These are phyloP conservation scores for Phainopepla nitens DNA, from an alignment of 2,113 vertebrate genomes.

Conservation along the genomic window DNA sequence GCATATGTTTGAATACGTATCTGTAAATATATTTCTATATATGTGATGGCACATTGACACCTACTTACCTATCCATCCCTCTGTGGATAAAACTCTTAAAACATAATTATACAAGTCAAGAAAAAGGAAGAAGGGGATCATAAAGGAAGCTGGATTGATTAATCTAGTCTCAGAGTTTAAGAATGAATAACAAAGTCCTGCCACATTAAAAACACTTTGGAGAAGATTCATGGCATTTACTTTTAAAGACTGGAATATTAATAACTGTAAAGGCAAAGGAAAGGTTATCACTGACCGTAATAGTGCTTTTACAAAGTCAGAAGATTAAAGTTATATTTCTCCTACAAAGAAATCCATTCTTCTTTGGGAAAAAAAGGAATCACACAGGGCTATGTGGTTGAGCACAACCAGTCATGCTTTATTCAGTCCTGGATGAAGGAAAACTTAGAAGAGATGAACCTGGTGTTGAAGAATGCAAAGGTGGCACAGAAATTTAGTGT, in stretches of 20 bases:
- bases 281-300: conserved; percentile 7
- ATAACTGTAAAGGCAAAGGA: background rate
- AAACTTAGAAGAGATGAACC: background rate
- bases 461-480: background rate
- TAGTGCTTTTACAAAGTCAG: background rate
- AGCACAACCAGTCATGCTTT: background rate
- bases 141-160: background rate
- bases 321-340: background rate
- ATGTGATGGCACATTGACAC: background rate
- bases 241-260: conserved; percentile 1
- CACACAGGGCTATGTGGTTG: background rate
- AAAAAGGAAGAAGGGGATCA: background rate
- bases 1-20: background rate
- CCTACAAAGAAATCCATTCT: background rate
- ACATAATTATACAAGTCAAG: background rate
- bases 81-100: background rate
- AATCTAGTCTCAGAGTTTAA: background rate
- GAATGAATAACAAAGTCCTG: background rate
- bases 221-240: background rate
- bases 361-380: background rate
- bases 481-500: background rate
- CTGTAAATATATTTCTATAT: background rate
- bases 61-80: background rate
- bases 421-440: background rate
- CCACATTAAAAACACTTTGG: background rate